Percentiles rank a stretch among this genome's conserved stretches.
phyloP scores from a whole-genome alignment of 2,113 vertebrate genomes.

The Monopterus albus region DNA sequence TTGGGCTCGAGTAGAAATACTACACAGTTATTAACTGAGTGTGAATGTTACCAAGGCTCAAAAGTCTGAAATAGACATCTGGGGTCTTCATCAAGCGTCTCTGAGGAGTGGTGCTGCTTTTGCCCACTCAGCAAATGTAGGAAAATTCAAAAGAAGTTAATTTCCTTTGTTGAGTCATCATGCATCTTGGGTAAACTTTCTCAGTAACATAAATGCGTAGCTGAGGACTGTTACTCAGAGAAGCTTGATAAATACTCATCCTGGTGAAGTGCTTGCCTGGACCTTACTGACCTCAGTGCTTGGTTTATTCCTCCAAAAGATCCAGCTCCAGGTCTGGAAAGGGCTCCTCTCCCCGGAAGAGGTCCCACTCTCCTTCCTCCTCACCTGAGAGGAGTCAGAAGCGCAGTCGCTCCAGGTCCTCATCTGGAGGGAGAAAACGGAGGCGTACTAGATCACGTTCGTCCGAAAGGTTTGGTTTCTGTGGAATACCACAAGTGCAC shows the following conservation, averaged over 20 bases:
- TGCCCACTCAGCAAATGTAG: neutral
- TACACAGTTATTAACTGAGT: neutral
- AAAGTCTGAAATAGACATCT: constrained; percentile 21
- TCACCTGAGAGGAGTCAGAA: constrained; percentile 95
- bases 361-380: constrained; percentile 92
- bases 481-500: constrained; percentile 95
- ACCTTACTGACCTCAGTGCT: constrained; percentile 82
- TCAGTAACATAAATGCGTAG: neutral
- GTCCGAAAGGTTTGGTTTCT: constrained; percentile 99
- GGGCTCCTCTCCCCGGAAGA: constrained; percentile 93
- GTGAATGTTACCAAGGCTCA: constrained; percentile 4
- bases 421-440: constrained; percentile 97
- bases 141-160: neutral
- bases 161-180: neutral
- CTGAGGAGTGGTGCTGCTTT: constrained; percentile 11
- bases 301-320: constrained; percentile 95
- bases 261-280: constrained; percentile 12
- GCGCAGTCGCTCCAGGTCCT: constrained; percentile 97
- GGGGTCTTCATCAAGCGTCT: constrained; percentile 63
- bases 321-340: constrained; percentile 99
- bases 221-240: constrained; percentile 38
- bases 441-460: constrained; percentile 97
- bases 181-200: neutral
- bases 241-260: constrained; percentile 68
- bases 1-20: neutral